Evolutionary conservation across 2,888 invertebrate genomes (phyloP).

Genomic region (Augiades crinisus): DNA sequence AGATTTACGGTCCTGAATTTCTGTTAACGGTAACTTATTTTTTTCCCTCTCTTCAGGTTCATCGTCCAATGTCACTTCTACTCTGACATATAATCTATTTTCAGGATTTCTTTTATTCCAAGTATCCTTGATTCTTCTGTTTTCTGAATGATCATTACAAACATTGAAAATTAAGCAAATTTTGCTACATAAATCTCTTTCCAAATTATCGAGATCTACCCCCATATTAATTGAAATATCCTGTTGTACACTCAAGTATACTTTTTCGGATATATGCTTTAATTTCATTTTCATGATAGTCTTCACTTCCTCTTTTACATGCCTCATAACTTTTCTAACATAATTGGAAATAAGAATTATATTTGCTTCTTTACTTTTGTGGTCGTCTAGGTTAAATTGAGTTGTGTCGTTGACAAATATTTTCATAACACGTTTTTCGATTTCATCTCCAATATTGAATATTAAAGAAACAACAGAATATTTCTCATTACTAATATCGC

Average conservation of each 20-base stretch:
- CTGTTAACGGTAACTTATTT: not conserved
- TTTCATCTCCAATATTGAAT: conserved; percentile 33
- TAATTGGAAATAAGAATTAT: conserved; percentile 41
- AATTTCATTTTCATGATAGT: conserved; percentile 1
- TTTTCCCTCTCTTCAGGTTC: conserved; percentile 32
- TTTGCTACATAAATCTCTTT: conserved; percentile 36
- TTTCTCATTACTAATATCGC: conserved; percentile 40
- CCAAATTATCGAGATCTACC: conserved; percentile 50
- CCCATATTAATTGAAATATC: conserved; percentile 50
- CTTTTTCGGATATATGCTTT: not conserved
- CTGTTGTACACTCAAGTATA: conserved; percentile 25
- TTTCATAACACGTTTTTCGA: conserved; percentile 38
- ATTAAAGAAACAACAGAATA: conserved; percentile 39
- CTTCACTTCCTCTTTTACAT: conserved; percentile 33
- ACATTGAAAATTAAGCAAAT: conserved; percentile 49
- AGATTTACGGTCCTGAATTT: not conserved
- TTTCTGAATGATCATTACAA: conserved; percentile 46
- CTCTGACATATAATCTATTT: conserved; percentile 34
- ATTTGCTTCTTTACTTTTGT: conserved; percentile 42
- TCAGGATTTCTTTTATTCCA: conserved; percentile 28
- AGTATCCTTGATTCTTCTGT: conserved; percentile 6
- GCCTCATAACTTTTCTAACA: conserved; percentile 36
- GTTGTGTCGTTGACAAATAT: conserved; percentile 41
- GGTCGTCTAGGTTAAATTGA: conserved; percentile 41
- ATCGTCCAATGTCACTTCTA: conserved; percentile 43